Percentiles rank a stretch among this genome's conserved stretches.
Evolutionary conservation across 2,113 vertebrate species (phyloP).

Genomic region (Podocnemis expansa): DNA sequence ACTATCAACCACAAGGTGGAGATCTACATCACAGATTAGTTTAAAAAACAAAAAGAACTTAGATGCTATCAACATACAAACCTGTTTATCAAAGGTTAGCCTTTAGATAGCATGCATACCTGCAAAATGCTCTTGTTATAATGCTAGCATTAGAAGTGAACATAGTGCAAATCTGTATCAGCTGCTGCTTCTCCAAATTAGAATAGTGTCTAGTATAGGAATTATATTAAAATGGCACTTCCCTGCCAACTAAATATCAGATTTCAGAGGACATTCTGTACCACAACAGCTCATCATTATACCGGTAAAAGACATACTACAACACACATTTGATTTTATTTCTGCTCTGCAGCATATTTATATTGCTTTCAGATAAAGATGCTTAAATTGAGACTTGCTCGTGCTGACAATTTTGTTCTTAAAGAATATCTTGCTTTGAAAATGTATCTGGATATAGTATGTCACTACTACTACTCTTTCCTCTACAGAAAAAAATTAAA

Average conservation of each 20-base stretch:
- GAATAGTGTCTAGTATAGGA: accelerated
- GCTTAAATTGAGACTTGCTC: not conserved
- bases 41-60: not conserved
- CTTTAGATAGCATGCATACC: not conserved
- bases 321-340: not conserved
- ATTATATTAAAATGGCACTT: not conserved
- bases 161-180: not conserved
- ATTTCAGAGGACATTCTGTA: not conserved
- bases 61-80: not conserved
- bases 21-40: conserved; percentile 61
- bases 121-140: not conserved
- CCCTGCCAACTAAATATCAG: not conserved
- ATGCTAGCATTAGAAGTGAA: not conserved
- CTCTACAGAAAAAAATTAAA: not conserved
- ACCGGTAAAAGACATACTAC: not conserved
- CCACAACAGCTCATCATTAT: not conserved
- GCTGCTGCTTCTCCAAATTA: not conserved
- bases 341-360: not conserved
- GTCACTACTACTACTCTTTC: not conserved
- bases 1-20: conserved; percentile 71
- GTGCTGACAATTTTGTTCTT: not conserved
- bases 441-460: not conserved
- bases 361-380: not conserved
- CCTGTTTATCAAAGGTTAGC: not conserved
- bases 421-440: not conserved